A percentile compares a stretch with the other conserved stretches of the same genome.
These are phyloP conservation scores for Patagioenas fasciata DNA, from an alignment of 2,113 vertebrate genomes.

Conservation along the genomic window DNA sequence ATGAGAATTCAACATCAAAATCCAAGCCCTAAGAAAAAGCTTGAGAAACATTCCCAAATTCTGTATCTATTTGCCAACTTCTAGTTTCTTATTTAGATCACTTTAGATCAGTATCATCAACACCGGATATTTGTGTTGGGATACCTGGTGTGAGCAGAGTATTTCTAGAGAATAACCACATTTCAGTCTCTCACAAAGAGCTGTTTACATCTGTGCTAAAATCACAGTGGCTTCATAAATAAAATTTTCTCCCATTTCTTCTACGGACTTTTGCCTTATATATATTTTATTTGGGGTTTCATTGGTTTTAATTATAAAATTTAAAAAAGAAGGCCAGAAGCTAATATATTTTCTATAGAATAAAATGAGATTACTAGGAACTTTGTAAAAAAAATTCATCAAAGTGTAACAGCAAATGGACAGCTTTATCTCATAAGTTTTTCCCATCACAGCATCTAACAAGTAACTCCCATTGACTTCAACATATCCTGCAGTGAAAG, in stretches of 20 bases:
- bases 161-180: not conserved
- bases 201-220: not conserved
- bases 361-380: not conserved
- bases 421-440: slow-evolving; percentile 23
- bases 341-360: not conserved
- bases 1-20: not conserved
- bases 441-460: slow-evolving; percentile 22
- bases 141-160: not conserved
- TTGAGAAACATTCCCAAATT: not conserved
- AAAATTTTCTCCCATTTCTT: not conserved
- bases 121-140: not conserved
- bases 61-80: not conserved
- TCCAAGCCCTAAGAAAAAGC: not conserved
- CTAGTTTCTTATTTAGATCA: not conserved
- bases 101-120: not conserved
- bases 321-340: not conserved
- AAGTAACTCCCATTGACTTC: slow-evolving; percentile 54
- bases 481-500: slow-evolving; percentile 49
- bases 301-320: not conserved
- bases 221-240: not conserved
- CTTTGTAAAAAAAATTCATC: slow-evolving; percentile 1
- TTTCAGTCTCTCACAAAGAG: not conserved
- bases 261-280: not conserved
- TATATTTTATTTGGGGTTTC: not conserved
- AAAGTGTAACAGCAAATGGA: not conserved